Conservation (phyloP, 2,888 invertebrate genomes). For the Pyrrhosoma nymphula region DNA sequence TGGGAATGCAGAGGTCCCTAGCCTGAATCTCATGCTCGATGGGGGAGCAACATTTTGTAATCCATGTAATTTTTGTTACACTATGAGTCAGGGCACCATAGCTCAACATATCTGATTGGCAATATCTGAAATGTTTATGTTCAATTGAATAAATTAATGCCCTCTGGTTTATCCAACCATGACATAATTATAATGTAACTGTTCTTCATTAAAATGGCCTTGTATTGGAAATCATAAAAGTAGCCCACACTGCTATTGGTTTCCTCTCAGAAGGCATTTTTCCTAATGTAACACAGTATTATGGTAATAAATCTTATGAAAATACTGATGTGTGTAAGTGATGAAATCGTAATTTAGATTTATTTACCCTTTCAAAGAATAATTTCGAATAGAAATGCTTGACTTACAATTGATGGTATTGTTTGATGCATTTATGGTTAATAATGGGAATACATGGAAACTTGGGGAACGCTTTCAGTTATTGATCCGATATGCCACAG, state of each 20-base stretch:
- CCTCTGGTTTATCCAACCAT: conserved; percentile 62
- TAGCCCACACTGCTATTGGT: conserved; percentile 67
- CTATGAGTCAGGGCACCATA: conserved; percentile 59
- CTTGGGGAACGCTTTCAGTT: too few relatives aligned
- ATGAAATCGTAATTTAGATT: conserved; percentile 3
- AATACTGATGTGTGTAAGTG: conserved; percentile 51
- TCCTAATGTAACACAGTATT: conserved; percentile 67
- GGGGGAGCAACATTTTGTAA: conserved; percentile 64
- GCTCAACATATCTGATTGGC: conserved; percentile 67
- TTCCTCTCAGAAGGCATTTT: conserved; percentile 67
- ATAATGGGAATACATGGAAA: too few relatives aligned
- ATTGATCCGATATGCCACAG: too few relatives aligned
- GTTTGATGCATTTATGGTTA: too few relatives aligned
- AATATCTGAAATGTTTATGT: conserved; percentile 62
- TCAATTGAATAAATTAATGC: conserved; percentile 60
- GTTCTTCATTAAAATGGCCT: conserved; percentile 64
- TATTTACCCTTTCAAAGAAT: background rate
- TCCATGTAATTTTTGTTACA: conserved; percentile 62
- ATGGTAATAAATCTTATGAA: conserved; percentile 65
- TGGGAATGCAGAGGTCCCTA: conserved; percentile 65
- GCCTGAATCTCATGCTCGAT: conserved; percentile 65
- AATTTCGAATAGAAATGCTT: too few relatives aligned
- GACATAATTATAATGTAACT: conserved; percentile 64
- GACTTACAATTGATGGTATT: too few relatives aligned
- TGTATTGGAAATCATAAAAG: conserved; percentile 66